A percentile compares a stretch with the other conserved stretches of the same genome.
Evolutionary conservation across 1,140 invertebrate species (phyloP).

Genomic region (Acromyrmex charruanus): DNA sequence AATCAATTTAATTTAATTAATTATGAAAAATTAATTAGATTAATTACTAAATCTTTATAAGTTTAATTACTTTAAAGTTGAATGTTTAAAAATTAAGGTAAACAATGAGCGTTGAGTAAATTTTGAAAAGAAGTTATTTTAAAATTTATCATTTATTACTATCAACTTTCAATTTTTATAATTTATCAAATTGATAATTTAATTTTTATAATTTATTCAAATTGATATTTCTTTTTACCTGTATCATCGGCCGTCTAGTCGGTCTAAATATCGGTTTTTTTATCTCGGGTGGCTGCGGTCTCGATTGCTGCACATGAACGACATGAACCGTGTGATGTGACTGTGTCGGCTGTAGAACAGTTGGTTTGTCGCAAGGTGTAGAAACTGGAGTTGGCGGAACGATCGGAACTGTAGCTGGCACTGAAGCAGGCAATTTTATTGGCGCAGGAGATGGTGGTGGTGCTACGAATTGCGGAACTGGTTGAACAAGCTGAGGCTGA

Average conservation of each 20-base stretch:
- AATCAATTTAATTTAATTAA: background rate
- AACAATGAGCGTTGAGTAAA: background rate
- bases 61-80: background rate
- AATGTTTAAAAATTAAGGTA: background rate
- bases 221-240: constrained; percentile 8
- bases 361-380: background rate
- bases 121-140: background rate
- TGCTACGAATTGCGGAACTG: background rate
- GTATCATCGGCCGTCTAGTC: background rate
- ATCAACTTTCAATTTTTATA: background rate
- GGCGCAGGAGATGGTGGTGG: background rate
- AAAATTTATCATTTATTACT: background rate
- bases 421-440: background rate
- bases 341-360: background rate
- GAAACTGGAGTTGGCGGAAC: background rate
- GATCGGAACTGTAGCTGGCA: background rate
- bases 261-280: background rate
- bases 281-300: background rate
- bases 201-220: background rate
- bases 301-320: background rate
- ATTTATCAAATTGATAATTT: background rate
- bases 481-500: background rate
- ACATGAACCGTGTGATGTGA: constrained; percentile 2
- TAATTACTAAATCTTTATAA: background rate
- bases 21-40: background rate